Evolutionary conservation across 92 coral and sea anemone species (phyloP), one percentile per base, ranked within the genome.

Genomic region (Anthopleura xanthogrammica): DNA sequence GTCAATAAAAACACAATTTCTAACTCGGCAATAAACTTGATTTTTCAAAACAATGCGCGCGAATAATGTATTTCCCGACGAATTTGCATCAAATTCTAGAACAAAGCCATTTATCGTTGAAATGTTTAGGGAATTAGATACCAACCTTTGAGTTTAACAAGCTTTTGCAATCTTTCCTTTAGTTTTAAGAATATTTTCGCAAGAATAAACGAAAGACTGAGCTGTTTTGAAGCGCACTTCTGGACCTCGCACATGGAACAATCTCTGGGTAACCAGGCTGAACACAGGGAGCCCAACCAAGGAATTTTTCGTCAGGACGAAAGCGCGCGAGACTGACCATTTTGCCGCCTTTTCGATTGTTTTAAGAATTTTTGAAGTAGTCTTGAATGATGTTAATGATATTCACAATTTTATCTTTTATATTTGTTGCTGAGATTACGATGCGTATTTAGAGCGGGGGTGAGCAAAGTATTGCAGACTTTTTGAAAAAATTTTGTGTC

Each of bases 261-360:
- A 75, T 12, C 50, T 17, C 50, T 17, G 50, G 10, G 76, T 40
- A 22, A 23, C 65, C 64, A 12, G 72, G 72, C 54, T 80, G 76
- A 40, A 80, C 83, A 80, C 83, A 80, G 83, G 83, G 55, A 80
- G n/a, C 83, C 83, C 83, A 64, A 9, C 29, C n/a, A 1, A 60
- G 20, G 16, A 56, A 56, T 56, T 56, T 46, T 5, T 46, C 50
- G 5, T 46, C 50, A 2, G 50, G 7, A 46, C 50, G 0, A 46
- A 4, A 46, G 50, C 7, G 6, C 50, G 50, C 50, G 50, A 5
- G 9, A 46, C 7, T 46, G 50, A 46, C 50, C 50, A 46, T 5
- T 3, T 5, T 5, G 50, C 7, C 50, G 50, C 6, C 50, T 46
- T 43, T 54, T 54, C 2, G 13, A 11, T 54, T 54, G 58, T 12